Base-by-base conservation (phyloP, 2,113 vertebrate genomes). In the Grallaria varia region DNA sequence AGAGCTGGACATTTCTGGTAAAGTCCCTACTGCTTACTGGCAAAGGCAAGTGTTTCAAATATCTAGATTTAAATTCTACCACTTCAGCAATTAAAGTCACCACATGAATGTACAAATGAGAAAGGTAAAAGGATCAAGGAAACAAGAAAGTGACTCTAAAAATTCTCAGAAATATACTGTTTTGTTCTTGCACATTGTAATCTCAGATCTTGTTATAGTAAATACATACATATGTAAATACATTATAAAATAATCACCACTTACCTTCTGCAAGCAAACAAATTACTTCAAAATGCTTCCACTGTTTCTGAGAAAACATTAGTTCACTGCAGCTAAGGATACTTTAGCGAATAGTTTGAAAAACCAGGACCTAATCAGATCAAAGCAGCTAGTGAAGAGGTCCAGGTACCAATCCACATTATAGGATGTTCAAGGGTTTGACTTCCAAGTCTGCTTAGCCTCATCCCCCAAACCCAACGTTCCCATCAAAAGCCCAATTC, bases 181-280 rank as follows among this genome's bases (percentile, higher is more conserved):
- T 22, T 71, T 93, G 68, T 80, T 66, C 53, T 76, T 94, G 59
- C 35, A 78, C 37, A 82, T 56, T 93, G 44, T 25, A 68, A 35
- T 89, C 69, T 87, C 64, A 55, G 71, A 49, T 64, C 52, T 76
- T 68, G 58, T 45, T 88, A 78, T 1, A 20, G 3, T 27, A 74
- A 27, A 45, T 28, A 35, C 13, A 21, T 35, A 45, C 44, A 40
- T 72, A 40, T 18, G 28, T 33, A 40, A 40, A 35, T n/a, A 27
- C 9, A 44, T 16, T 21, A n/a, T 42, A 89, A 76, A 93, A 90
- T 90, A 75, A 52, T 52, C 78, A 64, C 52, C 50, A 85, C 94
- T 94, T 88, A 37, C 84, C 81, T 94, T 85, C 90, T 49, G n/a
- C 64, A 95, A 96, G 76, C 78, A 96, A 94, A 50, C 69, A 56